Evolutionary conservation across 2,797 vertebrate genomes (phyloP), one percentile per base, ranked within the genome.

Genomic region (Epinephelus malabaricus): DNA sequence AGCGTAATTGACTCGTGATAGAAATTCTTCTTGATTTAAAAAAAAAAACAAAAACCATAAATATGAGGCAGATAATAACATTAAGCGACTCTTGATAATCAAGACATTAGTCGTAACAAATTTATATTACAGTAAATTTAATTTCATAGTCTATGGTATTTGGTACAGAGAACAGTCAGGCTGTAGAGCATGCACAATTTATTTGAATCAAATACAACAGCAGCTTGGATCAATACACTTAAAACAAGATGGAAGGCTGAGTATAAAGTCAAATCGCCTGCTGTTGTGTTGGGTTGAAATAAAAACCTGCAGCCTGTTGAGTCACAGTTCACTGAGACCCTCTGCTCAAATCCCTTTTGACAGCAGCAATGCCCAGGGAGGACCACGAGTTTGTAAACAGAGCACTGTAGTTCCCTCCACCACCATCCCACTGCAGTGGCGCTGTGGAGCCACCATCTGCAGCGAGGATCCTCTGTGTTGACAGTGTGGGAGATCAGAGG

Each of bases 401-500:
- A 84, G 64, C 74, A 38, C 64, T 87, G 92, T 19, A 88, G 50
- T 91, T 85, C 86, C 74, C n/a, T 46, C 56, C 45, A 7, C 69
- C 68, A 2, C 89, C 94, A 77, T 58, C 58, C 14, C 50, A 55
- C 82, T 77, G 72, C 89, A 91, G 89, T 85, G 94, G 92, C 71
- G 54, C 92, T 93, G 89, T 92, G 70, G 89, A 73, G 86, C 78
- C 62, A 54, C 79, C 59, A 74, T 82, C 58, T 19, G 61, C 53
- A 74, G 53, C 60, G 69, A 17, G 73, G 58, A 55, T 47, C 45
- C 34, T 74, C 83, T 84, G 81, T 91, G 89, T 85, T 88, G 81
- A 89, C 85, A 86, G 83, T 83, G 85, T 77, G 84, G 53, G 82
- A 77, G 83, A 83, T 46, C 58, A 67, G 60, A 56, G 43, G 76